These are phyloP conservation scores for Drosophila pseudoobscura DNA, from an alignment of 1,140 invertebrate genomes.

Conservation along the genomic window DNA sequence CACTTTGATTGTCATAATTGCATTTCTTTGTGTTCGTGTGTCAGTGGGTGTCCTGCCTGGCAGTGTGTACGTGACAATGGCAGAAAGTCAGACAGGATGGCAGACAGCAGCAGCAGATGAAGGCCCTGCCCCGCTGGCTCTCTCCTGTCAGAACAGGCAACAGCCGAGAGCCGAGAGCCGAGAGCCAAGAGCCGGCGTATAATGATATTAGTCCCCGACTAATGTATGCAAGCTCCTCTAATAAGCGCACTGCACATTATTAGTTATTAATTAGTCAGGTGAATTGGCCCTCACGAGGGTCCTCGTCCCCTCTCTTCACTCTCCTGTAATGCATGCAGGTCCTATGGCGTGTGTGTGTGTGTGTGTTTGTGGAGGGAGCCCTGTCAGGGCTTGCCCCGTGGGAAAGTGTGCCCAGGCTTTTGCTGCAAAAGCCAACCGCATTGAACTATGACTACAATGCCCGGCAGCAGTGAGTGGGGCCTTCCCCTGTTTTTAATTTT, in stretches of 20 bases:
- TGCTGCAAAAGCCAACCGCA: constrained; percentile 47
- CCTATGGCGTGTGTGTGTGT: background rate
- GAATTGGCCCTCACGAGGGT: constrained; percentile 40
- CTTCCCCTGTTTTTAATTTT: too few species aligned
- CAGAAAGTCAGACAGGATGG: constrained; percentile 34
- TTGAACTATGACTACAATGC: constrained; percentile 55
- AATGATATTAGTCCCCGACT: constrained; percentile 71
- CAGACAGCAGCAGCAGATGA: constrained; percentile 2
- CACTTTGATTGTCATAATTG: constrained; percentile 79
- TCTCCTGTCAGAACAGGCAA: constrained; percentile 1
- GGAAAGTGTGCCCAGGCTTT: constrained; percentile 39
- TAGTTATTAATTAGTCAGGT: constrained; percentile 77
- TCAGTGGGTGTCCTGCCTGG: constrained; percentile 23
- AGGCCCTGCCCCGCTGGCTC: constrained; percentile 18
- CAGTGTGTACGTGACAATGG: constrained; percentile 48
- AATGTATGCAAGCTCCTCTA: constrained; percentile 72
- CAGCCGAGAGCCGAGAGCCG: background rate
- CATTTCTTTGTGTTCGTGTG: constrained; percentile 61
- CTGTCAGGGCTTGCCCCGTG: background rate
- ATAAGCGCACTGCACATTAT: constrained; percentile 81
- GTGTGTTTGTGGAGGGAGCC: background rate
- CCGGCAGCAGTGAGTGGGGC: constrained; percentile 22
- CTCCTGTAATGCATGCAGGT: too few species aligned
- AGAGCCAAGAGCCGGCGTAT: constrained; percentile 32
- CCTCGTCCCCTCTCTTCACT: too few species aligned